A percentile compares a stretch with the other conserved stretches of the same genome.
Evolutionary conservation across 1,140 invertebrate genomes (phyloP).

Genomic region (Rhopalosiphum padi): DNA sequence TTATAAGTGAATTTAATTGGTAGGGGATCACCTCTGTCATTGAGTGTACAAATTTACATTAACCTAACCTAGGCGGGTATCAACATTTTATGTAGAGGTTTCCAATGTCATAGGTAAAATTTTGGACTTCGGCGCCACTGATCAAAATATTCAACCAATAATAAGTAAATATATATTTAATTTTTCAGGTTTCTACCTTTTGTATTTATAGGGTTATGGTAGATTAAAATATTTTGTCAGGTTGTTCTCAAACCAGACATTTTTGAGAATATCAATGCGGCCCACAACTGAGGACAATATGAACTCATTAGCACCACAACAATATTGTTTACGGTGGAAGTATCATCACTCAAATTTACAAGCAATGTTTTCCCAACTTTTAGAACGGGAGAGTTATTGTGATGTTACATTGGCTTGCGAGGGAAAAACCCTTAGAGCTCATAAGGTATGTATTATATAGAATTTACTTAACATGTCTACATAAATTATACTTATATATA

Average conservation of each 20-base stretch:
- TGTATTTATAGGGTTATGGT: not conserved
- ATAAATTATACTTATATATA: conserved; percentile 59
- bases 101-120: no score
- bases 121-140: no score
- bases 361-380: conserved; percentile 86
- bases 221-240: conserved; percentile 1
- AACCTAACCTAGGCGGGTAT: no score
- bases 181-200: not conserved
- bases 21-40: no score
- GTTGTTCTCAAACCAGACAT: conserved; percentile 21
- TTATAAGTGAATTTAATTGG: no score
- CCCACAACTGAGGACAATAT: conserved; percentile 29
- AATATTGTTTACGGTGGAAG: conserved; percentile 90
- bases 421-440: conserved; percentile 84
- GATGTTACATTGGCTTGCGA: conserved; percentile 90
- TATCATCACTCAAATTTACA: conserved; percentile 86
- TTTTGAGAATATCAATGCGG: conserved; percentile 45
- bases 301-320: conserved; percentile 68
- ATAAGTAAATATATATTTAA: not conserved
- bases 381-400: conserved; percentile 87
- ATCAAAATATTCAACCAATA: not conserved
- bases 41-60: no score
- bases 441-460: conserved; percentile 71
- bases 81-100: no score
- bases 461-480: not conserved